These are phyloP conservation scores for Blastomussa wellsi DNA, from an alignment of 92 coral and sea anemone species.

Conservation along the genomic window DNA sequence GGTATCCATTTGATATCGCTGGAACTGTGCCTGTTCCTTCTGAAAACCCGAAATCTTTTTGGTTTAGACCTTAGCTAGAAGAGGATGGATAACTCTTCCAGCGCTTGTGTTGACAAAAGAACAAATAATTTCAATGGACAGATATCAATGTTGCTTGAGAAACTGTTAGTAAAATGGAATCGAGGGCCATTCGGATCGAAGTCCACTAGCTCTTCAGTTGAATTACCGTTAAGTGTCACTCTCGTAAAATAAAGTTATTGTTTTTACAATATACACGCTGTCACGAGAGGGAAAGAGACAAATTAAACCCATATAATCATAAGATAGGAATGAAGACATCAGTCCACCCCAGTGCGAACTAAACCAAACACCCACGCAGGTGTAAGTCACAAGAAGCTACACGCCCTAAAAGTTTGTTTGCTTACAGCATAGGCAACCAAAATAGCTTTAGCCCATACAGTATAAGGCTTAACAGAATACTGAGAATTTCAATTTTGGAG, in stretches of 20 bases:
- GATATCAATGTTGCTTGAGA: background rate
- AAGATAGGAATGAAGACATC: background rate
- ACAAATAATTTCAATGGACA: background rate
- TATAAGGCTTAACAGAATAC: background rate
- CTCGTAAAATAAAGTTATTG: too few relatives aligned
- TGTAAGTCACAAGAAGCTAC: background rate
- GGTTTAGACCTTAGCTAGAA: background rate
- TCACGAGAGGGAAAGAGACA: background rate
- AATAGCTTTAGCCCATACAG: background rate
- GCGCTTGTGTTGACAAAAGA: background rate
- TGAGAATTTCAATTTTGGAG: background rate
- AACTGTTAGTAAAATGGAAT: background rate
- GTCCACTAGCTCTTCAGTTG: too few relatives aligned
- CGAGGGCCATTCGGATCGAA: too few relatives aligned
- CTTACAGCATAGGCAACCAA: background rate
- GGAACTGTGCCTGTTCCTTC: background rate
- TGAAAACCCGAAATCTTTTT: background rate
- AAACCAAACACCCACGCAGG: background rate
- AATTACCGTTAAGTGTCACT: too few relatives aligned
- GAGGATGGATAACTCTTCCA: background rate
- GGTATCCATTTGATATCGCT: background rate
- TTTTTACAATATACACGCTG: background rate
- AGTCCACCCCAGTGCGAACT: background rate
- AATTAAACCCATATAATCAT: background rate
- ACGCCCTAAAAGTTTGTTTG: background rate